Conservation (phyloP, 1,140 invertebrate genomes). For the Hermetia illucens region DNA sequence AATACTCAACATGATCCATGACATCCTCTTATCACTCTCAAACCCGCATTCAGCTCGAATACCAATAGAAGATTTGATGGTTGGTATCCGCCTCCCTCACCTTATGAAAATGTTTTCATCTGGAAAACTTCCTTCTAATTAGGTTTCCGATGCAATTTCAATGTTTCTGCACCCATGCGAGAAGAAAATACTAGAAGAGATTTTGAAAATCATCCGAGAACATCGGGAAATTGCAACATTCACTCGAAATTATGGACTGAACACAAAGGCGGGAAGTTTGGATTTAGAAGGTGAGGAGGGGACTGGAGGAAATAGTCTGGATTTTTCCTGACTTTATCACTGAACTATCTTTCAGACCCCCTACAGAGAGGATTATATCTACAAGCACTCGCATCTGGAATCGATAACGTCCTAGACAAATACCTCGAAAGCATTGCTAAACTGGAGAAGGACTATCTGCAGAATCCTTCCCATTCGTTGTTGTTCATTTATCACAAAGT, state of each 20-base stretch:
- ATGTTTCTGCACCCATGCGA: conserved; percentile 25
- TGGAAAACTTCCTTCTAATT: neutral
- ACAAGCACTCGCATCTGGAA: conserved; percentile 41
- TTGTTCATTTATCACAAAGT: conserved; percentile 36
- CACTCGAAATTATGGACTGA: conserved; percentile 9
- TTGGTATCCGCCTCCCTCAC: conserved; percentile 8
- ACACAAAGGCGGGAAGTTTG: neutral
- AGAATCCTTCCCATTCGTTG: conserved; percentile 35
- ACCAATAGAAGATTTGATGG: conserved; percentile 16
- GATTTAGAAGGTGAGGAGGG: neutral
- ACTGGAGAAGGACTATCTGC: conserved; percentile 36
- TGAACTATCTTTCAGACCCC: conserved; percentile 5
- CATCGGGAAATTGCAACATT: conserved; percentile 18
- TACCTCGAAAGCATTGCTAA: conserved; percentile 38
- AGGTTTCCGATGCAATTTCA: conserved; percentile 9
- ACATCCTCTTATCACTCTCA: conserved; percentile 20
- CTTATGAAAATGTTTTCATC: neutral
- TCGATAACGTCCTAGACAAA: conserved; percentile 39
- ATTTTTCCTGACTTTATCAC: neutral
- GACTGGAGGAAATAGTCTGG: neutral
- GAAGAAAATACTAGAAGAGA: conserved; percentile 16
- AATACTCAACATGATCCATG: conserved; percentile 19
- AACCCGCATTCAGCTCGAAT: conserved; percentile 11
- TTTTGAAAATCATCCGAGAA: conserved; percentile 15
- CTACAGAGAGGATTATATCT: conserved; percentile 37